Conservation (phyloP, 1,140 invertebrate species). For the Drosophila biarmipes region DNA sequence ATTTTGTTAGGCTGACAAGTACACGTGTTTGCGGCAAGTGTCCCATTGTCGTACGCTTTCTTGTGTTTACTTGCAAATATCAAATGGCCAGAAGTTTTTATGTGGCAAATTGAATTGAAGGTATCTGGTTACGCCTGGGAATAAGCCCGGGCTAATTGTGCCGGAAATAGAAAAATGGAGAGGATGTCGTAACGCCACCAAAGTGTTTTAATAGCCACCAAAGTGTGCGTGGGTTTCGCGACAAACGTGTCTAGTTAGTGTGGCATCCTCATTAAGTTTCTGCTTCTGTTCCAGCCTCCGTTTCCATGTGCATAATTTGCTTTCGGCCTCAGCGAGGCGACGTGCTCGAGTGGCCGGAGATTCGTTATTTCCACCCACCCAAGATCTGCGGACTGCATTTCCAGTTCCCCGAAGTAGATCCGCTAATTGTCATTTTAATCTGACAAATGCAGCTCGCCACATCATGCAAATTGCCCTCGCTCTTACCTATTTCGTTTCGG, state of each 20-base stretch:
- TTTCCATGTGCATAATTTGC: constrained; percentile 64
- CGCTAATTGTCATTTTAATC: constrained; percentile 78
- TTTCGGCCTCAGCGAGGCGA: constrained; percentile 55
- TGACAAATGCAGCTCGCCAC: constrained; percentile 58
- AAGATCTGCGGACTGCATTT: constrained; percentile 37
- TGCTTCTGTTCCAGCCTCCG: constrained; percentile 11
- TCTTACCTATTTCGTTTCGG: constrained; percentile 16
- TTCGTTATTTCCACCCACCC: constrained; percentile 45
- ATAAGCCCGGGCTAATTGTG: constrained; percentile 67
- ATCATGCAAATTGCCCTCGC: constrained; percentile 45
- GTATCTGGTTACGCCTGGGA: constrained; percentile 78
- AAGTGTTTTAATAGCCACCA: constrained; percentile 78
- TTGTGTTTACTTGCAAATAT: constrained; percentile 38
- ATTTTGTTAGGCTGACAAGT: constrained; percentile 73
- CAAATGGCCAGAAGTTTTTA: constrained; percentile 18
- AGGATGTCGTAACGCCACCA: constrained; percentile 67
- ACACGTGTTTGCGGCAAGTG: constrained; percentile 81
- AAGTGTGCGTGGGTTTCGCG: constrained; percentile 53
- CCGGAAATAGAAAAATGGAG: constrained; percentile 69
- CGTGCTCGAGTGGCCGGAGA: constrained; percentile 71
- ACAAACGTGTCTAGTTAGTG: constrained; percentile 75
- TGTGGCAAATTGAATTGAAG: constrained; percentile 75
- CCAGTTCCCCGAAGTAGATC: constrained; percentile 53
- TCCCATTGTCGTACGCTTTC: constrained; percentile 32
- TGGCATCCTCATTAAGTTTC: constrained; percentile 76